Evolutionary conservation across 2,888 invertebrate species (phyloP).

Genomic region (Zelleria hepariella): DNA sequence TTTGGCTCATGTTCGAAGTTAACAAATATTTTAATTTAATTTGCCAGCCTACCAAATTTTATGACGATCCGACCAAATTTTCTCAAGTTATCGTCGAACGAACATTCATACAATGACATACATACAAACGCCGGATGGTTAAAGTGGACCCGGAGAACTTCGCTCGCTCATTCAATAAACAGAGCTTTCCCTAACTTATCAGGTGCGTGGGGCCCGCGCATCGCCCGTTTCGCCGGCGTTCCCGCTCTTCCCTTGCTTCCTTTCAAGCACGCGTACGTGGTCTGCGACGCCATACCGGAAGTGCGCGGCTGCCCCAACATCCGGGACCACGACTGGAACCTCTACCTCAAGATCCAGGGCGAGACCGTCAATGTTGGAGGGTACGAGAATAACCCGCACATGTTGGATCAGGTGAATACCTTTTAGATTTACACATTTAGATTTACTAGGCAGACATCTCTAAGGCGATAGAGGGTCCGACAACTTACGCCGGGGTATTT

Average conservation of each 20-base stretch:
- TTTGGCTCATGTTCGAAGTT: too few relatives aligned
- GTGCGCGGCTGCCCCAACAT: conserved; percentile 84
- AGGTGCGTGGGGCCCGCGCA: conserved; percentile 85
- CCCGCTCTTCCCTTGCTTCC: conserved; percentile 82
- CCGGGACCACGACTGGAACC: conserved; percentile 86
- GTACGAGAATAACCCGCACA: conserved; percentile 87
- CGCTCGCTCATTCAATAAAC: too few relatives aligned
- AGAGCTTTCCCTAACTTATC: not conserved
- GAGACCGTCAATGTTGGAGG: conserved; percentile 88
- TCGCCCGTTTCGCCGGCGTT: conserved; percentile 77
- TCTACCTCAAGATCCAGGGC: conserved; percentile 88
- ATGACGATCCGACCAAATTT: too few relatives aligned
- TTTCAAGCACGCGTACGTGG: conserved; percentile 91
- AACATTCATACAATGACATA: too few relatives aligned
- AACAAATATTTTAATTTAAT: too few relatives aligned
- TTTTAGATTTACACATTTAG: not conserved
- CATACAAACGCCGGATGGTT: too few relatives aligned
- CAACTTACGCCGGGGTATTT: too few relatives aligned
- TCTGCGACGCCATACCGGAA: conserved; percentile 84
- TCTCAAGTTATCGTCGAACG: too few relatives aligned
- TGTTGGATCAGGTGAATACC: conserved; percentile 78
- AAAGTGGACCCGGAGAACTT: too few relatives aligned
- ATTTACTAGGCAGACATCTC: not conserved
- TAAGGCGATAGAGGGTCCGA: too few relatives aligned
- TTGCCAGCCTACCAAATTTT: too few relatives aligned